Conservation (phyloP, 2,113 vertebrate species). For the Chaetodon trifascialis region DNA sequence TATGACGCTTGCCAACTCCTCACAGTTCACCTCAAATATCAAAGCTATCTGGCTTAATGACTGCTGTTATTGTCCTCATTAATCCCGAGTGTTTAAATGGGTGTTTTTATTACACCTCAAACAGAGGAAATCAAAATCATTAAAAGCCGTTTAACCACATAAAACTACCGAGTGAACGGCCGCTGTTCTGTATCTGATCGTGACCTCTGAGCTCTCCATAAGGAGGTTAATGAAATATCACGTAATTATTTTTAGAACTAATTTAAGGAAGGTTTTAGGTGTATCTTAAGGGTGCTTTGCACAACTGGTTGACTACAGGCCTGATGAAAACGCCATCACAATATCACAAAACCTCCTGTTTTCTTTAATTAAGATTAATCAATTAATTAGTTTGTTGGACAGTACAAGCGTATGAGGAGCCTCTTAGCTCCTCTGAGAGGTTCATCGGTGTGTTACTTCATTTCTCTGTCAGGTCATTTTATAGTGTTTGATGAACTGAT, state of each 20-base stretch:
- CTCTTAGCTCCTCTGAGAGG: neutral
- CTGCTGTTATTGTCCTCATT: conserved; percentile 22
- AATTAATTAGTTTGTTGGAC: neutral
- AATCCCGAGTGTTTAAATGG: neutral
- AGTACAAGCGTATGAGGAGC: neutral
- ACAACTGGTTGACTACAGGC: neutral
- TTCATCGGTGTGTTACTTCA: neutral
- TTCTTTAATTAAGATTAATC: neutral
- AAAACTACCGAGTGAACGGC: neutral
- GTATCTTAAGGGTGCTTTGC: neutral
- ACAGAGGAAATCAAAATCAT: neutral
- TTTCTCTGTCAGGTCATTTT: neutral
- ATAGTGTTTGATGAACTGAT: neutral
- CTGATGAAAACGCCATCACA: neutral
- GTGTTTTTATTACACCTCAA: conserved; percentile 15
- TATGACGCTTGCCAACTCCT: conserved; percentile 1
- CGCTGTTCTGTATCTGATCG: neutral
- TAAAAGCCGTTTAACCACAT: conserved; percentile 4
- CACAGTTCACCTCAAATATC: conserved; percentile 10
- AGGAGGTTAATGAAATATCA: neutral
- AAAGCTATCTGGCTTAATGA: neutral
- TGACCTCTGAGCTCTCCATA: neutral
- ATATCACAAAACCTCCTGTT: neutral
- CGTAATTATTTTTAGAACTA: neutral
- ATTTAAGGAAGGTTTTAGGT: neutral